phyloP scores from a whole-genome alignment of 2,113 vertebrate genomes.

The Silurus asotus region DNA sequence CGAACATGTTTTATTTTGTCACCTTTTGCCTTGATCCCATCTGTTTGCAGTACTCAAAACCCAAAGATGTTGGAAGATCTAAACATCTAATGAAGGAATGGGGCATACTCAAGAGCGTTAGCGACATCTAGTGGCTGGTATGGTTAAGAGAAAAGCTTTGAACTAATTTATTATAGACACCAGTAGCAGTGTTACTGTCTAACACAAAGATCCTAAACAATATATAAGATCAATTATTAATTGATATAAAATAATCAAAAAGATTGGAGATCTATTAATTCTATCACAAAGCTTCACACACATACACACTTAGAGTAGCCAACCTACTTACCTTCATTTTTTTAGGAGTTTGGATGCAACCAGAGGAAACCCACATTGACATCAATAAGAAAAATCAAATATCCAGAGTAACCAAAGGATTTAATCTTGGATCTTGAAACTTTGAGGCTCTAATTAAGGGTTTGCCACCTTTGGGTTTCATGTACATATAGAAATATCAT shows the following conservation, averaged over 20 bases:
- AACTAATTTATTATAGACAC: not conserved
- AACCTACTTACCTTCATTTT: not conserved
- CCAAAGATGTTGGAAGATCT: not conserved
- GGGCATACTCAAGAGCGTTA: not conserved
- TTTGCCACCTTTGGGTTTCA: not conserved
- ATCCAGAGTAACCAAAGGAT: not conserved
- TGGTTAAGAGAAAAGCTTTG: not conserved
- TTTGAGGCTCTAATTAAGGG: not conserved
- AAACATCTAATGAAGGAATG: not conserved
- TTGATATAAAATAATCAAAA: not conserved
- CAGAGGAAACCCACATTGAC: not conserved
- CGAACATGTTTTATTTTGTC: not conserved
- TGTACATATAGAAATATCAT: not conserved
- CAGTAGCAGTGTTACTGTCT: not conserved
- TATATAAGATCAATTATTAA: not conserved
- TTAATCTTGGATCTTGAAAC: not conserved
- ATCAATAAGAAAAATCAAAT: not conserved
- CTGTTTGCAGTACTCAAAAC: not conserved
- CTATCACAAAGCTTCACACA: not conserved
- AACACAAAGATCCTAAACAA: not conserved
- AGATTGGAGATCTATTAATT: not conserved
- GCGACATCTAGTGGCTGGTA: slow-evolving; percentile 11
- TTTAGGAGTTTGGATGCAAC: not conserved
- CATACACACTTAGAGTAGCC: not conserved
- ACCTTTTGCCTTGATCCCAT: not conserved